Percentiles rank a stretch among this genome's conserved stretches.
phyloP scores from a whole-genome alignment of 2,888 invertebrate species.

The Harmothoe impar region DNA sequence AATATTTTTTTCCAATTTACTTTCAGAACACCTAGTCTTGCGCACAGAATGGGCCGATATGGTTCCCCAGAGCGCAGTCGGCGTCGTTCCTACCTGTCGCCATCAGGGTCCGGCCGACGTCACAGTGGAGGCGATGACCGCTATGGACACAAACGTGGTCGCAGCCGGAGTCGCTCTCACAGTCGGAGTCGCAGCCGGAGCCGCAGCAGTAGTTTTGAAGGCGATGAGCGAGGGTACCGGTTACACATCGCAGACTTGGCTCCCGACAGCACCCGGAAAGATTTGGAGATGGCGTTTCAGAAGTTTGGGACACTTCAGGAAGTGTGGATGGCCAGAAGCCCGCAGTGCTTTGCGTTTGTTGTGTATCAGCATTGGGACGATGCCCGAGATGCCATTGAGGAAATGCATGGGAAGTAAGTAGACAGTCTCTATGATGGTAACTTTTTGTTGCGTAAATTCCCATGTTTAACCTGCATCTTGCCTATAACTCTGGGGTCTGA shows the following conservation, averaged over 20 bases:
- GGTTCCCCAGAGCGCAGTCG: not conserved
- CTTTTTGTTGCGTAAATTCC: too few relatives aligned
- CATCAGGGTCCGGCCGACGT: not conserved
- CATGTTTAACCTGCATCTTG: too few relatives aligned
- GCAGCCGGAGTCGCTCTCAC: slow-evolving; percentile 56
- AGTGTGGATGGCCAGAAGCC: slow-evolving; percentile 86
- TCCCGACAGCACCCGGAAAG: slow-evolving; percentile 62
- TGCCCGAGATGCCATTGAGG: slow-evolving; percentile 90
- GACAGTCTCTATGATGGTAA: not conserved
- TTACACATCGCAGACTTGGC: slow-evolving; percentile 68
- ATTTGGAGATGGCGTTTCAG: slow-evolving; percentile 85
- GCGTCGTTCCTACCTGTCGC: not conserved
- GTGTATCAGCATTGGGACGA: slow-evolving; percentile 86
- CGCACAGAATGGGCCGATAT: not conserved
- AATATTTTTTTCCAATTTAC: too few relatives aligned
- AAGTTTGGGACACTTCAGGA: slow-evolving; percentile 86
- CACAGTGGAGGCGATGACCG: not conserved
- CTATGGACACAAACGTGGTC: not conserved
- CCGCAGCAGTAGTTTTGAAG: slow-evolving; percentile 30
- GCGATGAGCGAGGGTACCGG: slow-evolving; percentile 66
- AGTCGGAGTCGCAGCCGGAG: slow-evolving; percentile 61
- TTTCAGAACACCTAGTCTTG: too few relatives aligned
- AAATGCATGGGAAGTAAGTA: slow-evolving; percentile 89
- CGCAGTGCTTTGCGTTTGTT: slow-evolving; percentile 87
- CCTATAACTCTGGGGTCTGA: too few relatives aligned